Percentiles rank a stretch among this genome's conserved stretches.
Conservation (phyloP, 2,888 invertebrate genomes). For the Chironomus riparius region DNA sequence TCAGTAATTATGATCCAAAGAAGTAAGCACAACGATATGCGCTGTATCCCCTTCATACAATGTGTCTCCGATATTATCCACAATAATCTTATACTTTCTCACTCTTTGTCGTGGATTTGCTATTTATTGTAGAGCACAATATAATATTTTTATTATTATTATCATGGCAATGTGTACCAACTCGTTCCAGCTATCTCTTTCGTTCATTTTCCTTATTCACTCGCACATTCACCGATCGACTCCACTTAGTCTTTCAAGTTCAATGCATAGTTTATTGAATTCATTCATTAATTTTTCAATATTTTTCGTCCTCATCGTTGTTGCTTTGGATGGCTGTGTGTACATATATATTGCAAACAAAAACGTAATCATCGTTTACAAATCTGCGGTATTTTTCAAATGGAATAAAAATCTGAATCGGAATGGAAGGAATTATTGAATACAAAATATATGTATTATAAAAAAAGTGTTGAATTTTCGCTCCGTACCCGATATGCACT, state of each 20-base stretch:
- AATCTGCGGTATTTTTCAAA: slow-evolving; percentile 24
- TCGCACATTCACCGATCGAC: background rate
- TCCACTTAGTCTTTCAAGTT: slow-evolving; percentile 1
- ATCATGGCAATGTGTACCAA: background rate
- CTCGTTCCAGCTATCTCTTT: background rate
- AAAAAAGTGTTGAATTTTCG: slow-evolving; percentile 12
- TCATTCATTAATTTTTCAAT: slow-evolving; percentile 24
- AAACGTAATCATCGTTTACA: slow-evolving; percentile 3
- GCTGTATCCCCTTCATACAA: background rate
- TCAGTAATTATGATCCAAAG: too few relatives aligned
- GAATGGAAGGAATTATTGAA: background rate
- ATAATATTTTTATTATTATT: background rate
- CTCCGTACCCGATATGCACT: background rate
- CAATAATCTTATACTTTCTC: too few relatives aligned
- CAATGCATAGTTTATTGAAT: background rate
- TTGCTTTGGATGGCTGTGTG: background rate
- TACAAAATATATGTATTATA: background rate
- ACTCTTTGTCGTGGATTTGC: background rate
- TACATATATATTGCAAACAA: background rate
- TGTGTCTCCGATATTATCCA: too few relatives aligned
- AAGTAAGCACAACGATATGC: too few relatives aligned
- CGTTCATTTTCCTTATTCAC: background rate
- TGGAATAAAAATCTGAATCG: background rate
- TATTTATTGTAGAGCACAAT: slow-evolving; percentile 3
- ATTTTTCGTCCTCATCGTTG: background rate